A percentile compares a stretch with the other conserved stretches of the same genome.
Evolutionary conservation across 2,113 vertebrate species (phyloP).

Genomic region (Gorsachius goisagi): DNA sequence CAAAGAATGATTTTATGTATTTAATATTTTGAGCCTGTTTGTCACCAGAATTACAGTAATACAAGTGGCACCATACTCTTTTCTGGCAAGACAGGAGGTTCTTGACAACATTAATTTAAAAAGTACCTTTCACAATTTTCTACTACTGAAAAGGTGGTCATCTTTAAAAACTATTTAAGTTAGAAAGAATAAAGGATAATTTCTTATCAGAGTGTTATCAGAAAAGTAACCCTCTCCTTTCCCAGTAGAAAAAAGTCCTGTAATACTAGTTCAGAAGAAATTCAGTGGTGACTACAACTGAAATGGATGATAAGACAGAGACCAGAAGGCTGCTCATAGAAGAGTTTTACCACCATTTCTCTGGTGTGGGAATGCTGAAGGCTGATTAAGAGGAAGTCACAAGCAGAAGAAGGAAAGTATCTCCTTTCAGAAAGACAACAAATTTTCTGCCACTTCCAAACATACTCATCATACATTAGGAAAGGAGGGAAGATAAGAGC

Average conservation of each 20-base stretch:
- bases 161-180: background rate
- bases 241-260: background rate
- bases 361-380: background rate
- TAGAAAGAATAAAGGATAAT: background rate
- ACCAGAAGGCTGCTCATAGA: background rate
- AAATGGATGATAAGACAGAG: background rate
- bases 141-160: background rate
- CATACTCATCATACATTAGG: background rate
- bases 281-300: background rate
- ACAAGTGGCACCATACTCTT: background rate
- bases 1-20: background rate
- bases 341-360: background rate
- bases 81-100: background rate
- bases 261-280: background rate
- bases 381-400: background rate
- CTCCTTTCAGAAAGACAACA: background rate
- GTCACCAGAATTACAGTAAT: background rate
- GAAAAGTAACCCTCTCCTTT: background rate
- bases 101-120: background rate
- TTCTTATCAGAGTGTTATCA: background rate
- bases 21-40: background rate
- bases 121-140: background rate
- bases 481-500: background rate
- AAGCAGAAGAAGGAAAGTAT: background rate
- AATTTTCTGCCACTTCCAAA: background rate